Percentiles rank a stretch among this genome's conserved stretches.
These are phyloP conservation scores for Boloria selene DNA, from an alignment of 2,888 invertebrate genomes.

Conservation along the genomic window DNA sequence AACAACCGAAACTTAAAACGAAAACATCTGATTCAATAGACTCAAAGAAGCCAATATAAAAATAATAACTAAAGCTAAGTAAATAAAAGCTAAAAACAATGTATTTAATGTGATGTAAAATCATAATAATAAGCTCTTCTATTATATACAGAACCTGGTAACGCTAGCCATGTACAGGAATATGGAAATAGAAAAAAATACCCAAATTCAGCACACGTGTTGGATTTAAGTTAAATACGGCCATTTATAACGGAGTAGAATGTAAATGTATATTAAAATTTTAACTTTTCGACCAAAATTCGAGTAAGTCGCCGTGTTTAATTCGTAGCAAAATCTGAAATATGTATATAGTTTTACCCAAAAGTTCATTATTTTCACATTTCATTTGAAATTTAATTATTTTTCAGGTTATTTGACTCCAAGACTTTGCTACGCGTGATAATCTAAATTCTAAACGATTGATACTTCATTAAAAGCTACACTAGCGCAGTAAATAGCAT, in stretches of 20 bases:
- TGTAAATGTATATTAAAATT: not conserved
- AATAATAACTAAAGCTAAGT: constrained; percentile 58
- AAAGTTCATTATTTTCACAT: constrained; percentile 18
- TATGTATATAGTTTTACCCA: not conserved
- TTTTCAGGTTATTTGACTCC: not conserved
- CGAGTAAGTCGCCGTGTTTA: constrained; percentile 57
- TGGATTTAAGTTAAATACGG: constrained; percentile 45
- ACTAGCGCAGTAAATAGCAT: constrained; percentile 60
- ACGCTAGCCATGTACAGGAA: constrained; percentile 41
- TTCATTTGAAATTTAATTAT: constrained; percentile 13
- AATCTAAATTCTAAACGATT: constrained; percentile 31
- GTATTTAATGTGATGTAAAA: constrained; percentile 55
- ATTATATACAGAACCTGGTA: constrained; percentile 58
- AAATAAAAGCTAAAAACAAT: constrained; percentile 52
- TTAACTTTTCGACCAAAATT: not conserved
- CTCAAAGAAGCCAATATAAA: constrained; percentile 59
- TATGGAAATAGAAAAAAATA: constrained; percentile 37
- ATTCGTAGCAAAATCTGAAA: constrained; percentile 4
- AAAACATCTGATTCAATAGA: constrained; percentile 59
- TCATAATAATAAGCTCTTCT: constrained; percentile 60
- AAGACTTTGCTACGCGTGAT: constrained; percentile 10
- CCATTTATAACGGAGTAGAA: constrained; percentile 23
- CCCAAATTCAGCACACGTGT: constrained; percentile 33
- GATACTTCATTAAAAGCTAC: constrained; percentile 49
- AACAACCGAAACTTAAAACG: constrained; percentile 42